Conservation (phyloP, 2,797 vertebrate genomes). For the Enteromius radiatus region DNA sequence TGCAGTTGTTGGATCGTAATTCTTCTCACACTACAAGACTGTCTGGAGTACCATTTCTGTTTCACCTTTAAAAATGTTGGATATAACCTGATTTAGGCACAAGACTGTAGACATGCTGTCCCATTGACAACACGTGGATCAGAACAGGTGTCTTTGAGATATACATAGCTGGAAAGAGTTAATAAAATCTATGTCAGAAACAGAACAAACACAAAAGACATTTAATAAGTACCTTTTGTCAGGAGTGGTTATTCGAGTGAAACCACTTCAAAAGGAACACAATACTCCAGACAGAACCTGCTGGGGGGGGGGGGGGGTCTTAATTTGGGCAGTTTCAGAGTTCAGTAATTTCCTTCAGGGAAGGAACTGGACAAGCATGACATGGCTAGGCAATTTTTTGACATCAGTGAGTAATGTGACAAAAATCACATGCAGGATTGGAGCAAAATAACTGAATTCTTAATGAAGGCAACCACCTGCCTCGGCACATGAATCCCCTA, state of each 20-base stretch:
- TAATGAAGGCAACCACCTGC: constrained; percentile 8
- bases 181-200: not conserved
- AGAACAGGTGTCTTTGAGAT: not conserved
- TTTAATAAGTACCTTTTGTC: not conserved
- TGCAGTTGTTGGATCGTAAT: not conserved
- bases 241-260: not conserved
- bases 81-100: not conserved
- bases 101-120: not conserved
- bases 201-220: not conserved
- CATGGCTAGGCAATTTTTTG: not conserved
- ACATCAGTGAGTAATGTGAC: constrained; percentile 9
- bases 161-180: not conserved
- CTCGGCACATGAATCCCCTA: not conserved
- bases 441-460: not conserved
- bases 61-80: not conserved
- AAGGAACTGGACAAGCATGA: constrained; percentile 1
- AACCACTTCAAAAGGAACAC: not conserved
- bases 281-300: not conserved
- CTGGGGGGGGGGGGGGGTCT: too few relatives aligned
- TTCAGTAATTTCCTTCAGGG: not conserved
- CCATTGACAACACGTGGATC: not conserved
- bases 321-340: not conserved
- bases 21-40: too few relatives aligned
- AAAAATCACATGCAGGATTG: not conserved
- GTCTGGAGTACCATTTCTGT: too few relatives aligned